Evolutionary conservation across 2,797 vertebrate genomes (phyloP).

Genomic region (Saxicola maurus): DNA sequence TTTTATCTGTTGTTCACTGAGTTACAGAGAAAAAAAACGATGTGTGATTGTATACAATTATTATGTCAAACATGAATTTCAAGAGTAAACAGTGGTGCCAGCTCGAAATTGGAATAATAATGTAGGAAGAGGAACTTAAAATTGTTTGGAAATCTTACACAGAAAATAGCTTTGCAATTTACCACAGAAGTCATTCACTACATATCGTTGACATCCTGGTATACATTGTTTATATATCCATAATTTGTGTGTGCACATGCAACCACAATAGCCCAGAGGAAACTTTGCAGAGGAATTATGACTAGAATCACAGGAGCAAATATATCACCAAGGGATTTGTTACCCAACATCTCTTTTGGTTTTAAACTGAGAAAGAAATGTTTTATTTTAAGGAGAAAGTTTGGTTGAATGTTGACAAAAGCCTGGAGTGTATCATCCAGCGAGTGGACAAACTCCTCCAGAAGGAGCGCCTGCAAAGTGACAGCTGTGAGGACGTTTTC

Average conservation of each 20-base stretch:
- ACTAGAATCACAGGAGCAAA: not conserved
- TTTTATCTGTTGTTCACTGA: not conserved
- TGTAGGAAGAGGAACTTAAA: not conserved
- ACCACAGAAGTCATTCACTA: not conserved
- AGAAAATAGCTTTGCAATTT: not conserved
- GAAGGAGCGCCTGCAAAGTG: slow-evolving; percentile 84
- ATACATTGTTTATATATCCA: not conserved
- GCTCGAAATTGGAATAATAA: not conserved
- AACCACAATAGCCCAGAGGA: not conserved
- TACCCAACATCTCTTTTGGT: not conserved
- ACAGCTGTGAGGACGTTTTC: slow-evolving; percentile 83
- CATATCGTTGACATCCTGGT: not conserved
- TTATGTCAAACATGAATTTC: not conserved
- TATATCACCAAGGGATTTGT: not conserved
- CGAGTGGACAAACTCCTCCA: slow-evolving; percentile 94
- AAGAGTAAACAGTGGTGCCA: not conserved
- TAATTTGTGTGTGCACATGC: not conserved
- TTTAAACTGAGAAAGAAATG: not conserved
- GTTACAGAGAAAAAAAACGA: not conserved
- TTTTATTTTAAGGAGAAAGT: slow-evolving; percentile 87
- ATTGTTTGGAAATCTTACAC: not conserved
- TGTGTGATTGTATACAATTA: not conserved
- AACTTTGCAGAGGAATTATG: not conserved
- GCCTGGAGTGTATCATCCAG: slow-evolving; percentile 96
- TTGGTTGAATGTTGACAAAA: slow-evolving; percentile 97